Conservation (phyloP, 2,888 invertebrate genomes). For the Therioaphis trifolii region DNA sequence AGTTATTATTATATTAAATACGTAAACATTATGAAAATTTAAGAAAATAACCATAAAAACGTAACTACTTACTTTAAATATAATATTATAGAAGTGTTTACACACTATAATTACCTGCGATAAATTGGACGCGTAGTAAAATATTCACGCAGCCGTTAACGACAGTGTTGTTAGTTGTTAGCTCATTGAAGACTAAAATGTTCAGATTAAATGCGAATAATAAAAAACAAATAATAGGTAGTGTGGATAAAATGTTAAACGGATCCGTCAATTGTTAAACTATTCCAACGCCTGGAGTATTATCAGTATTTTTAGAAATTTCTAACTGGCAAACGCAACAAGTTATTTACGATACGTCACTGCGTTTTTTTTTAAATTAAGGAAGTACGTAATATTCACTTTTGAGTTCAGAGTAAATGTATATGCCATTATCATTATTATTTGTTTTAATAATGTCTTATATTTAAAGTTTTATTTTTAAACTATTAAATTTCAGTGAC, state of each 20-base stretch:
- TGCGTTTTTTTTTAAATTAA: slow-evolving; percentile 7
- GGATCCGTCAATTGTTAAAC: not conserved
- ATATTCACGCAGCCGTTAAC: not conserved
- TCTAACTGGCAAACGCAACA: slow-evolving; percentile 26
- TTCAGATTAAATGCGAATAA: not conserved
- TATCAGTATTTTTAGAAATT: slow-evolving; percentile 56
- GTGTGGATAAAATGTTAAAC: slow-evolving; percentile 2
- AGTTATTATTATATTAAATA: too few species aligned
- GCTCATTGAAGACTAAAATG: not conserved
- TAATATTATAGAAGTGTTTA: not conserved
- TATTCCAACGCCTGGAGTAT: slow-evolving; percentile 56
- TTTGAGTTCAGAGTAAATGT: too few species aligned
- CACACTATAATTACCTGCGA: not conserved
- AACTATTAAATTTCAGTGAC: too few species aligned
- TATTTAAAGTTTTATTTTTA: too few species aligned
- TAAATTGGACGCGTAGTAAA: not conserved
- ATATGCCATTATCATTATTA: too few species aligned
- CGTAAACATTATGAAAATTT: too few species aligned
- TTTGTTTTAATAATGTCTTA: too few species aligned
- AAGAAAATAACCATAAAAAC: too few species aligned
- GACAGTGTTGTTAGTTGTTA: not conserved
- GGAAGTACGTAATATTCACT: too few species aligned
- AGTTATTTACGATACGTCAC: slow-evolving; percentile 31
- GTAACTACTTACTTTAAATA: too few species aligned
- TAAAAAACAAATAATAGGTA: not conserved